Evolutionary conservation across 2,888 invertebrate genomes (phyloP), one percentile per base, ranked within the genome.

Genomic region (Nephrotoma guestfalica): DNA sequence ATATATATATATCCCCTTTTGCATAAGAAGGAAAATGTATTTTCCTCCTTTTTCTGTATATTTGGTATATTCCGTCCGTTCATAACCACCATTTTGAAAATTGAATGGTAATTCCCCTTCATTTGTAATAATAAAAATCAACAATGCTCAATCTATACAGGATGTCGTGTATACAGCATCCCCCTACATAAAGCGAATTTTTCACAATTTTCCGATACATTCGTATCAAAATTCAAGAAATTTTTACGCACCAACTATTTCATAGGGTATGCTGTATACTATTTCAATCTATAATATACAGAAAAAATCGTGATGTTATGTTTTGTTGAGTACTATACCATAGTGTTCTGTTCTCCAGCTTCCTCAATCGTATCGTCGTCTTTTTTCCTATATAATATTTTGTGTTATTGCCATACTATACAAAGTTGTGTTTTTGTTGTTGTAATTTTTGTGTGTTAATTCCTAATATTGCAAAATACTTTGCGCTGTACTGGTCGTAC

Each of bases 401-500:
- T 43, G 43, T 43, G 11, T 43, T 4, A 4, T 43, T 43, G 43
- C 43, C 43, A 11, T 43, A 43, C 43, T 9, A 11, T 30, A 30
- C 30, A 30, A 30, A 30, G 30, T 30, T 30, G 30, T 30, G 30
- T 30, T 30, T 30, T 30, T 71, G 71, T 71, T 71, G 71, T 71
- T 71, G 71, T 71, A 71, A 30, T 30, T 71, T 71, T 30, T 71
- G 30, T 71, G 51, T 51, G 71, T 71, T 71, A 71, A 71, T 71
- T 71, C 71, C 84, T 84, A 84, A 84, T 84, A 84, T 84, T 42
- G 84, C 84, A 84, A 84, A 84, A 41, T 6, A 13, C 84, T 84
- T 84, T 84, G 84, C 84, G 41, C 41, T 84, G 84, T 84, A 41
- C 84, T 84, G 84, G 15, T 84, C 84, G 84, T 84, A 42, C 71